Percentiles rank a stretch among this genome's conserved stretches.
Evolutionary conservation across 2,113 vertebrate species (phyloP).

Genomic region (Pteruthius melanotis): DNA sequence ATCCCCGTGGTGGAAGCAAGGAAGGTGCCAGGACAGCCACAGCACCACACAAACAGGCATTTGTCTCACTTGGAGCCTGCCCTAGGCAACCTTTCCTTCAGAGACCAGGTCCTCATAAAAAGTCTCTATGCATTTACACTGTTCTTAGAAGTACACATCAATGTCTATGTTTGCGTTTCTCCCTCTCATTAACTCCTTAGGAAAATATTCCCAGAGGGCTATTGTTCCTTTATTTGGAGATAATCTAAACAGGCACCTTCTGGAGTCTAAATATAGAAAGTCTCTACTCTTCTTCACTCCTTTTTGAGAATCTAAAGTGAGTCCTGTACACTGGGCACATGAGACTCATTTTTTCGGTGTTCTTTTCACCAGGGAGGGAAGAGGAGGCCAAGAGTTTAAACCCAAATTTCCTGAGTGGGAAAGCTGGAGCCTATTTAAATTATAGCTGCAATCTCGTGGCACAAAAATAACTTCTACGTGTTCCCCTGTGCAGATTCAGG

Average conservation of each 20-base stretch:
- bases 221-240: not conserved
- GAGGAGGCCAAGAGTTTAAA: not conserved
- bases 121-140: not conserved
- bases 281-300: not conserved
- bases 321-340: not conserved
- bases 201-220: not conserved
- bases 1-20: fast-evolving
- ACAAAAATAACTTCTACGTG: not conserved
- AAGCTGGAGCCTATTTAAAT: not conserved
- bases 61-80: not conserved
- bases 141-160: not conserved
- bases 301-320: not conserved
- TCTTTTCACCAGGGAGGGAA: not conserved
- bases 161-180: not conserved
- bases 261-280: not conserved
- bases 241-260: not conserved
- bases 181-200: not conserved
- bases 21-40: not conserved
- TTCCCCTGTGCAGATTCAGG: not conserved
- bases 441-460: not conserved
- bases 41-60: not conserved
- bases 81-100: not conserved
- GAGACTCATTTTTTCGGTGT: not conserved
- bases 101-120: not conserved
- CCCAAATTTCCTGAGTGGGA: not conserved